Evolutionary conservation across 2,113 vertebrate species (phyloP), one percentile per base, ranked within the genome.

Genomic region (Erpornis zantholeuca): DNA sequence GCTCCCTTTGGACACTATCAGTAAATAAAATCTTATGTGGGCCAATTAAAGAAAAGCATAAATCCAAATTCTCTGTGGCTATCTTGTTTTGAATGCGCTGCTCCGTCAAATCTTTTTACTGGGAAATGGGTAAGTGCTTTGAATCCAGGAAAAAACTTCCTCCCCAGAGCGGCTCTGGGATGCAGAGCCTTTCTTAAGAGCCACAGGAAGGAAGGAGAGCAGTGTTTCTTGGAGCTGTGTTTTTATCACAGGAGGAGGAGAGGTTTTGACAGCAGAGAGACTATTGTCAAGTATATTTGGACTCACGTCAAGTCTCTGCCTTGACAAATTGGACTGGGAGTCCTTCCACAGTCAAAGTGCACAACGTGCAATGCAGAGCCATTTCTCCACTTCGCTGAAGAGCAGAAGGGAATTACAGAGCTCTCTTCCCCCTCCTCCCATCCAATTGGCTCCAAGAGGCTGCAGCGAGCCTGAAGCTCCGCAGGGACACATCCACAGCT

Each of bases 31-130:
- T 94, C 93, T 93, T 90, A 29, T 7, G 57, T 27, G 61, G 69
- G 68, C 82, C 90, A 95, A 90, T 95, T 96, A 93, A 96, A 96
- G 90, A 35, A 73, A 73, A 96, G 72, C 64, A 86, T 80, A 71
- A 96, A 92, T 56, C 22, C 91, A 59, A 80, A 90, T 56, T 93
- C 82, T 92, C 87, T 17, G 59, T 59, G 56, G 66, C 82, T 70
- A 28, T 40, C 82, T 63, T 65, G 33, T 76, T 88, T 81, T 68
- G n/a, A 71, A 93, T 4, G 29, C 13, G 2, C 12, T 28, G 68
- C 88, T 83, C 61, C 50, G 33, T 42, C 86, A 38, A 40, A 20
- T 80, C 75, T 80, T 90, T 92, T 63, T 77, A 82, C 73, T 57
- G 59, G 92, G 78, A 93, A 92, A 85, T 0, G 28, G 38, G 1